Evolutionary conservation across 1,140 invertebrate genomes (phyloP).

Genomic region (Dendroctonus ponderosae): DNA sequence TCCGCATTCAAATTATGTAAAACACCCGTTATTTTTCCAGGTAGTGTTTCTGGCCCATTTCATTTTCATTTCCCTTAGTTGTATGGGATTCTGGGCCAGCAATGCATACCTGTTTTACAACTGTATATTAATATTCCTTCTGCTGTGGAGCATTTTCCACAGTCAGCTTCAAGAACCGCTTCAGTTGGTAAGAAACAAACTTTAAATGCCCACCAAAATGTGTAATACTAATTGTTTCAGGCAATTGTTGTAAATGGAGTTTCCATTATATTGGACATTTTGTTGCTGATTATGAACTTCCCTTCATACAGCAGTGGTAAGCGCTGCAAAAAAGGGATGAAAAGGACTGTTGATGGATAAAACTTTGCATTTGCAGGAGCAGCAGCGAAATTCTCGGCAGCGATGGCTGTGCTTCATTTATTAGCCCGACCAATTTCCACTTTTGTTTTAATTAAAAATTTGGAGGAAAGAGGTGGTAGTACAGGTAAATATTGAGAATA

Average conservation of each 20-base stretch:
- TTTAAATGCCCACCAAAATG: not conserved
- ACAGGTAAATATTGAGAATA: conserved; percentile 13
- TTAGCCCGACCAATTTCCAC: conserved; percentile 26
- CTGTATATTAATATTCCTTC: conserved; percentile 25
- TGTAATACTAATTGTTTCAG: conserved; percentile 17
- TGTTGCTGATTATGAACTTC: conserved; percentile 31
- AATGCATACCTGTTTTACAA: conserved; percentile 34
- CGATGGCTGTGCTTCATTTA: conserved; percentile 34
- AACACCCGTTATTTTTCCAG: conserved; percentile 16
- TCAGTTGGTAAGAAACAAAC: conserved; percentile 24
- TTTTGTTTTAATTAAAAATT: conserved; percentile 22
- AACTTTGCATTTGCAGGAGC: conserved; percentile 20
- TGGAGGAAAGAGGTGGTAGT: conserved; percentile 33
- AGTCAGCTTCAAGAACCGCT: conserved; percentile 29
- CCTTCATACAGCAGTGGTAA: conserved; percentile 22
- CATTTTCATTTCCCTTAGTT: conserved; percentile 30
- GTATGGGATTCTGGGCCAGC: conserved; percentile 27
- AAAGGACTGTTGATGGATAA: not conserved
- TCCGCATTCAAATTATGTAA: not conserved
- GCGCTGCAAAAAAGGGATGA: not conserved
- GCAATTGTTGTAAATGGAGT: conserved; percentile 31
- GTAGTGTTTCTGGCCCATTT: conserved; percentile 33
- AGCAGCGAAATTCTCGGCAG: conserved; percentile 31
- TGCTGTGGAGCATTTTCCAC: conserved; percentile 32
- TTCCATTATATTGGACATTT: conserved; percentile 31